phyloP scores from a whole-genome alignment of 1,140 invertebrate genomes.

The Stegodyphus dumicola region DNA sequence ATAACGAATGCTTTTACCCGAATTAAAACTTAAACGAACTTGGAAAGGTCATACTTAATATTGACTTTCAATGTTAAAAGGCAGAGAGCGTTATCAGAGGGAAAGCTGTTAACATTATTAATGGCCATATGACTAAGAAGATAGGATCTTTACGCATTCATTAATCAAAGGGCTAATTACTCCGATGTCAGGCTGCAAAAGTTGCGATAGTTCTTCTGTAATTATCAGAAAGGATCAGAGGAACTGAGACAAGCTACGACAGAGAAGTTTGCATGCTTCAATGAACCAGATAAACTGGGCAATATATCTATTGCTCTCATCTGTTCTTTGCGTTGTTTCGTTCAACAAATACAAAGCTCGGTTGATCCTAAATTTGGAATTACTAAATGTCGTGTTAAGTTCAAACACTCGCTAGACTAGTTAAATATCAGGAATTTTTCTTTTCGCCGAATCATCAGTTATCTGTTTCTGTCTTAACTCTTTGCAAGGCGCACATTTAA shows the following conservation, averaged over 20 bases:
- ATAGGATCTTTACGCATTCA: constrained; percentile 46
- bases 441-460: too few species aligned
- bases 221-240: constrained; percentile 20
- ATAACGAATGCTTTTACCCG: constrained; percentile 23
- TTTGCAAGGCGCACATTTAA: too few species aligned
- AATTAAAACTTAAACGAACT: constrained; percentile 52
- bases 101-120: constrained; percentile 58
- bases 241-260: not conserved
- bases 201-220: constrained; percentile 50
- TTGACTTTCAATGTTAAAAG: constrained; percentile 42
- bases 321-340: too few species aligned
- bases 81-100: constrained; percentile 12
- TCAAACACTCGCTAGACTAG: too few species aligned
- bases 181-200: constrained; percentile 36
- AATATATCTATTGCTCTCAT: too few species aligned
- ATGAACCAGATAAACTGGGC: too few species aligned
- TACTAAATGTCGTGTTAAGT: too few species aligned
- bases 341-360: too few species aligned
- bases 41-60: constrained; percentile 41
- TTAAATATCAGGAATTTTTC: too few species aligned
- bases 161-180: constrained; percentile 56
- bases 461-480: too few species aligned
- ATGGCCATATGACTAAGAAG: constrained; percentile 49
- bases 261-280: too few species aligned
- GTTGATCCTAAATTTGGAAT: too few species aligned